phyloP scores from a whole-genome alignment of 2,113 vertebrate genomes.

The Chaetodon auriga region DNA sequence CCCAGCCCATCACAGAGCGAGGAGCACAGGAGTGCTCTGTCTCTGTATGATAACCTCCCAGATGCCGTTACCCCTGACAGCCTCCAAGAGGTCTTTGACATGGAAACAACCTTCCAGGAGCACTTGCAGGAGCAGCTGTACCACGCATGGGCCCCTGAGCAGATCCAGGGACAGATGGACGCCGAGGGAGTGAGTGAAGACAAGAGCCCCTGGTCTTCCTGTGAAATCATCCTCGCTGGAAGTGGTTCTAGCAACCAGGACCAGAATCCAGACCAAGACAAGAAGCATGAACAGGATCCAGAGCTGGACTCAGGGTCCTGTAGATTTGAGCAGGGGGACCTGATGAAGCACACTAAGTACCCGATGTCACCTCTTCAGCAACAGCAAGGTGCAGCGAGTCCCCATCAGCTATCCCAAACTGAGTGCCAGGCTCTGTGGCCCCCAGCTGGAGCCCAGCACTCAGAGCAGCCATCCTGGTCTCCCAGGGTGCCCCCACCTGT shows the following conservation, averaged over 20 bases:
- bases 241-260: constrained; percentile 50
- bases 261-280: constrained; percentile 54
- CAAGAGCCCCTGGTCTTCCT: constrained; percentile 70
- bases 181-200: constrained; percentile 49
- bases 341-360: not conserved
- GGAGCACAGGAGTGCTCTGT: constrained; percentile 75
- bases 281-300: constrained; percentile 38
- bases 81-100: constrained; percentile 36
- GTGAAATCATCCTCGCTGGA: constrained; percentile 58
- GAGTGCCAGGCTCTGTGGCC: constrained; percentile 40
- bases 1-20: constrained; percentile 64
- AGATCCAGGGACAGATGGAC: constrained; percentile 26
- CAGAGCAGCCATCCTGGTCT: constrained; percentile 48
- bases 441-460: constrained; percentile 33
- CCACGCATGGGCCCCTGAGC: constrained; percentile 37
- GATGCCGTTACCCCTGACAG: not conserved
- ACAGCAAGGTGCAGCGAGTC: constrained; percentile 7
- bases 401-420: constrained; percentile 22
- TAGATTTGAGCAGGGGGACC: constrained; percentile 19
- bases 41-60: constrained; percentile 74
- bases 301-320: constrained; percentile 61
- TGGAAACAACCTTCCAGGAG: constrained; percentile 63
- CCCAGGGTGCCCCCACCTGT: constrained; percentile 73
- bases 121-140: constrained; percentile 40
- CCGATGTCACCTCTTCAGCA: not conserved